Evolutionary conservation across 2,113 vertebrate genomes (phyloP), one percentile per base, ranked within the genome.

Genomic region (Pituophis catenifer): DNA sequence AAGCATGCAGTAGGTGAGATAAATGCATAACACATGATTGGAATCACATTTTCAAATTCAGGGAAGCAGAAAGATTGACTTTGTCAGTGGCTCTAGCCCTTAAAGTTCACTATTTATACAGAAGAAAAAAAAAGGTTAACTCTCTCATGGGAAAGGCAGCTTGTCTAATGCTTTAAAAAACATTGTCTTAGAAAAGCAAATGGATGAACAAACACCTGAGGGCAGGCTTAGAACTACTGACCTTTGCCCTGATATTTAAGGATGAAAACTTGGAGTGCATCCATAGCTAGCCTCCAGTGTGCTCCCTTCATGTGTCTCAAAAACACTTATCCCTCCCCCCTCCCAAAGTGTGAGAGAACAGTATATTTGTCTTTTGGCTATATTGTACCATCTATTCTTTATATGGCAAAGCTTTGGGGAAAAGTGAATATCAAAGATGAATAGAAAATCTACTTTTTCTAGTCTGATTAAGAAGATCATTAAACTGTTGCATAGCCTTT

Each of bases 181-280:
- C 8, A 90, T 91, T 89, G 96, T 21, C 52, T 55, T 89, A 12
- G 1, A 48, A 44, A 95, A 91, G 91, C 90, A 29, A 94, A 92
- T 1, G 24, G 86, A 93, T 93, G 70, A 95, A 81, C 7, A 65
- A 92, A 62, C 55, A 85, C 86, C 90, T 89, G 38, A 91, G 89
- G 54, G 48, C 70, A 89, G 59, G 54, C 26, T 85, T 93, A 89
- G 91, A 93, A 85, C 21, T 89, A 0, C 24, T 94, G 38, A 1
- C 48, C 91, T 89, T 91, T 95, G 55, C 62, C 21, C 91, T 91
- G 29, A 85, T 86, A 62, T 53, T 94, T 92, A 58, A 91, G 59
- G 86, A 93, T 90, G 3, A 95, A 94, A 94, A 75, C 4, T 54
- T 92, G 90, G 29, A 87, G 91, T 62, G 52, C 33, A 92, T 19